These are phyloP conservation scores for Pedicia rivosa DNA, from an alignment of 2,888 invertebrate genomes.

Conservation along the genomic window DNA sequence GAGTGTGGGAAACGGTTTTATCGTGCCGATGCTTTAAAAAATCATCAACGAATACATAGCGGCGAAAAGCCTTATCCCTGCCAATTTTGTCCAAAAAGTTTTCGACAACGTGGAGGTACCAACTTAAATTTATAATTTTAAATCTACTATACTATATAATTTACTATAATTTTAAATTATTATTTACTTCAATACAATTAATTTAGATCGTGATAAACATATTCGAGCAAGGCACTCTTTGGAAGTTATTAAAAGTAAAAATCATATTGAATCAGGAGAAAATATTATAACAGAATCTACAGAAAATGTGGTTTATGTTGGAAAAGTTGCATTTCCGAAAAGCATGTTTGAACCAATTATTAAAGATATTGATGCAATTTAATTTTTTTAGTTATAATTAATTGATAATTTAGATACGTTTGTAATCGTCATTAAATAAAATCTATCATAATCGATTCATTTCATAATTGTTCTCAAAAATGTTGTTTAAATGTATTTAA, in stretches of 20 bases:
- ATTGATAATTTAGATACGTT: too few relatives aligned
- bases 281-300: conserved; percentile 5
- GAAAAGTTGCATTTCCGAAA: conserved; percentile 19
- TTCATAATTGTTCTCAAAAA: too few relatives aligned
- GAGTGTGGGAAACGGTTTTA: conserved; percentile 46
- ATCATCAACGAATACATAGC: conserved; percentile 44
- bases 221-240: conserved; percentile 38
- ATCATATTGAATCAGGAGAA: conserved; percentile 2
- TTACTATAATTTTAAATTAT: too few relatives aligned
- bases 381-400: too few relatives aligned
- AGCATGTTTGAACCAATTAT: conserved; percentile 20
- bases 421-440: too few relatives aligned
- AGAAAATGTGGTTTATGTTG: conserved; percentile 16
- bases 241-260: conserved; percentile 9
- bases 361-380: conserved; percentile 16
- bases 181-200: too few relatives aligned
- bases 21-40: conserved; percentile 45
- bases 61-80: conserved; percentile 40
- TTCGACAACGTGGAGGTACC: conserved; percentile 39
- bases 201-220: conserved; percentile 42
- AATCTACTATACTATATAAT: too few relatives aligned
- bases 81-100: conserved; percentile 34
- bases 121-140: too few relatives aligned
- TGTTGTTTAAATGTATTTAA: too few relatives aligned
- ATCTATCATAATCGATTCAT: too few relatives aligned